Percentiles rank a stretch among this genome's conserved stretches.
Evolutionary conservation across 2,888 invertebrate genomes (phyloP).

Genomic region (Caenorhabditis sp.): DNA sequence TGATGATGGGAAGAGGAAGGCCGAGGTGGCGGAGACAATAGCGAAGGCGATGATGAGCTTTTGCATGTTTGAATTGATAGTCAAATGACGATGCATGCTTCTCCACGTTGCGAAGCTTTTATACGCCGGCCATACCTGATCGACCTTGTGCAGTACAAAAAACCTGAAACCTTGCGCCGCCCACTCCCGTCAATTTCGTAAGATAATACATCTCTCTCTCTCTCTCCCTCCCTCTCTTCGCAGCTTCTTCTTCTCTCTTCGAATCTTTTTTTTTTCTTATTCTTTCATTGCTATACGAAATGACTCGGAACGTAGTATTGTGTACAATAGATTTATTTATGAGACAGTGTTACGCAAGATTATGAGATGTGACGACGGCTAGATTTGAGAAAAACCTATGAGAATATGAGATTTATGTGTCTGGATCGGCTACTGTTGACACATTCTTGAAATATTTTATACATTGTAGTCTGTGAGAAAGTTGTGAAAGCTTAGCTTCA

Average conservation of each 20-base stretch:
- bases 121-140: background rate
- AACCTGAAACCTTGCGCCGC: slow-evolving; percentile 7
- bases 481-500: too few species aligned
- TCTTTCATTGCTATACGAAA: background rate
- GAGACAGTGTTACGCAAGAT: background rate
- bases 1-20: slow-evolving; percentile 46
- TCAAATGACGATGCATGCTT: background rate
- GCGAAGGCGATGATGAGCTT: slow-evolving; percentile 49
- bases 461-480: background rate
- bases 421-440: background rate
- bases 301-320: background rate
- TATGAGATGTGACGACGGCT: background rate
- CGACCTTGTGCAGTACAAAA: slow-evolving; percentile 6
- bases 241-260: background rate
- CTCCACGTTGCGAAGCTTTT: background rate
- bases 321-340: background rate
- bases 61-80: slow-evolving; percentile 35
- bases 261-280: too few species aligned
- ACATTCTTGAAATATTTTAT: background rate
- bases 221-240: background rate
- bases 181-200: background rate
- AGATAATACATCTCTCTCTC: background rate
- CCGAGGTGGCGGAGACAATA: slow-evolving; percentile 36
- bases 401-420: background rate
- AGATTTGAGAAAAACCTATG: too few species aligned